phyloP scores from a whole-genome alignment of 2,113 vertebrate species.

The Lepus europaeus region DNA sequence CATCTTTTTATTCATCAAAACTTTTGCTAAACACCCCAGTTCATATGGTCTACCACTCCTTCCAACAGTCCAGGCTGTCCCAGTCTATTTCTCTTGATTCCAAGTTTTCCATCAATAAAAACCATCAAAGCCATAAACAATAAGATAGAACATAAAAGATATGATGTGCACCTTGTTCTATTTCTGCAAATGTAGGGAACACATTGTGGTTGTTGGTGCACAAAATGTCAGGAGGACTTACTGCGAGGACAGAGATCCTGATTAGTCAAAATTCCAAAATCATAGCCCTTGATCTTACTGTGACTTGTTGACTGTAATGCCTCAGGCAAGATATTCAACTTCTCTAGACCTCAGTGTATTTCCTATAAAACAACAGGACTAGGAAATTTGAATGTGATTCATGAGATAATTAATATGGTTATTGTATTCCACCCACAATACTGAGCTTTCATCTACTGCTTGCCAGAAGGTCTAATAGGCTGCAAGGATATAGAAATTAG shows the following conservation, averaged over 20 bases:
- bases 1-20: neutral
- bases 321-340: neutral
- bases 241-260: neutral
- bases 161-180: neutral
- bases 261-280: neutral
- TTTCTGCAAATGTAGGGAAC: neutral
- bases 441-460: neutral
- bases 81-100: neutral
- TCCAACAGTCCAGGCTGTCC: neutral
- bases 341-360: neutral
- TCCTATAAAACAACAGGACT: neutral
- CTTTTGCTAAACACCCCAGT: neutral
- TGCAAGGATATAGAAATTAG: neutral
- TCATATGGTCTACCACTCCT: neutral
- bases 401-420: neutral
- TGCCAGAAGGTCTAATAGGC: neutral
- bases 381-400: slow-evolving; percentile 10
- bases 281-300: neutral
- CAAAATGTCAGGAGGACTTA: neutral
- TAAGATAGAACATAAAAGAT: neutral
- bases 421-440: neutral
- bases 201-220: neutral
- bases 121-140: neutral
- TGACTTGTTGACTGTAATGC: neutral
- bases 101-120: slow-evolving; percentile 6